Evolutionary conservation across 2,888 invertebrate genomes (phyloP).

Genomic region (Slavum lentiscoides): DNA sequence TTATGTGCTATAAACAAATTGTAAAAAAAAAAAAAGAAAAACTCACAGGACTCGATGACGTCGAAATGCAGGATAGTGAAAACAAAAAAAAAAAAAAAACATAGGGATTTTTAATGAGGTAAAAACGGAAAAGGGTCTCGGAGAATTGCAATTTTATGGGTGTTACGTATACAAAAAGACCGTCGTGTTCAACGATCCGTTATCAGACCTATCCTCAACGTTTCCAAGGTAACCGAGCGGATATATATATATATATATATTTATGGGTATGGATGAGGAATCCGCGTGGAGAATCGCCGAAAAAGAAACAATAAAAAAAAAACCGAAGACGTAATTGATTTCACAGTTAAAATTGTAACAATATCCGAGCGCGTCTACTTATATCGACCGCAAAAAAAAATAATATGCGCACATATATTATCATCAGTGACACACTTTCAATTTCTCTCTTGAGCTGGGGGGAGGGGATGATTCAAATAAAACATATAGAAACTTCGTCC

Average conservation of each 20-base stretch:
- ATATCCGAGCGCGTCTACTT: neutral
- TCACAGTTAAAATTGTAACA: neutral
- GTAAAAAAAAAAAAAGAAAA: too few relatives aligned
- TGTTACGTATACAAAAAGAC: neutral
- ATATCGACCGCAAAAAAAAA: neutral
- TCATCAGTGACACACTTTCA: too few relatives aligned
- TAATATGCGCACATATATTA: too few relatives aligned
- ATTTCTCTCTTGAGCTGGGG: too few relatives aligned
- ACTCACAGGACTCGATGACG: too few relatives aligned
- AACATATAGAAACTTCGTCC: too few relatives aligned
- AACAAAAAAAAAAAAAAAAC: neutral
- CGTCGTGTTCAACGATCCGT: conserved; percentile 27
- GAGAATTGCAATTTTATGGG: conserved; percentile 12
- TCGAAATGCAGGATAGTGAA: neutral
- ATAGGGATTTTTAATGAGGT: neutral
- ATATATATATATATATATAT: neutral
- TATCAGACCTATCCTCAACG: conserved; percentile 16
- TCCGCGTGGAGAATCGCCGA: neutral
- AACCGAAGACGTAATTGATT: conserved; percentile 12
- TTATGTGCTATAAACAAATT: too few relatives aligned
- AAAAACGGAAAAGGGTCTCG: neutral
- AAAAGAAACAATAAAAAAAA: neutral
- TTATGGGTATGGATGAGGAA: too few relatives aligned
- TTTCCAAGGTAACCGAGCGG: neutral
- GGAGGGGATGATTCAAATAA: too few relatives aligned